Base-by-base conservation (phyloP, 2,888 invertebrate species). In the Phaedon cochleariae region DNA sequence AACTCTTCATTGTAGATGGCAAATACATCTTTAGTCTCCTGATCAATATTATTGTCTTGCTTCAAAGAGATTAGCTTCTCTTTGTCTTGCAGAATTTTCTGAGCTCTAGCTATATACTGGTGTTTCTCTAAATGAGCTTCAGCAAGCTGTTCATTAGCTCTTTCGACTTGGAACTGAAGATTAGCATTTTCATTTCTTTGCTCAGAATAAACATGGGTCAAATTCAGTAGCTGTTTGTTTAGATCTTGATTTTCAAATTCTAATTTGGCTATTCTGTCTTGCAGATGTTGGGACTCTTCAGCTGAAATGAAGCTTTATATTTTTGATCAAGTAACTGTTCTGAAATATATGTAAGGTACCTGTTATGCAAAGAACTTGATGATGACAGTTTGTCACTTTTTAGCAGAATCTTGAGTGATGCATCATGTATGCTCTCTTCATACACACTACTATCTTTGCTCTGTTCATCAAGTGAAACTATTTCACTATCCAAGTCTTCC, bases 31-130 rank as follows among this genome's bases (percentile, higher is more conserved):
- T 77, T 73, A 12, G 66, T 58, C 57, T 68, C 73, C 57, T 74
- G 69, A 51, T 63, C 65, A 59, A 71, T 59, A 29, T 62, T 67
- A 59, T 73, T 74, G 62, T 73, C 72, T 37, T 73, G 65, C 64
- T 79, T 80, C 21, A 79, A 62, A 31, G 74, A 83, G 62, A 93
- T 92, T 22, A 93, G 82, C 72, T 89, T 88, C 76, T 94, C 94
- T 77, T 94, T 94, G 68, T 90, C 90, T 80, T 90, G 90, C 7
- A 94, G 82, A 65, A 93, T 92, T 70, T 89, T 87, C 74, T 92
- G 88, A 0, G 94, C 94, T 76, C 94, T 90, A n/a, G 89, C 88
- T 73, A 92, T 90, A 81, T 94, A 94, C 60, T 91, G 90, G 60
- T 90, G 87, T 74, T 93, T 86, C 78, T 94, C 93, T 5, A 72